Evolutionary conservation across 92 coral and sea anemone species (phyloP), one percentile per base, ranked within the genome.

Genomic region (Siderastrea siderea): DNA sequence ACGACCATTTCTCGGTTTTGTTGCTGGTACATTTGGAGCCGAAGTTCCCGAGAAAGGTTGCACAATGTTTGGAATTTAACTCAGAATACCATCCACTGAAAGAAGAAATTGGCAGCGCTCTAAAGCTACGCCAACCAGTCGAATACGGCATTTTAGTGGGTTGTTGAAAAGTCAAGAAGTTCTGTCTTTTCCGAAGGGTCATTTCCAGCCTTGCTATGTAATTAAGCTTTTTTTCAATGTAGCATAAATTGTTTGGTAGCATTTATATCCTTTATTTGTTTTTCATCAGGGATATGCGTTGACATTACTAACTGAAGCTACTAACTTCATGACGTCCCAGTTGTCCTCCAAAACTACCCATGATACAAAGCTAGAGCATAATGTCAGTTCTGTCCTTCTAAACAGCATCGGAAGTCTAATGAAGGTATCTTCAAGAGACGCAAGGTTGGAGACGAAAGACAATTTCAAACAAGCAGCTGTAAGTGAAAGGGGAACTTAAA

Each of bases 391-490:
- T 3, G 82, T 79, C 26, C 88, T 92, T 7, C 90, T 94, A 1
- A 79, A 68, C 74, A 84, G 98, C 64, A 90, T 94, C 55, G 94
- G 90, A 12, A 90, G 91, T 64, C 76, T 94, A 43, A 68, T 94
- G 26, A 74, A 74, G 43, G 75, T 90, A 16, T 91, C 92, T 2
- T 87, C 95, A 38, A 50, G 61, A 11, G 92, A 86, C 1, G 93
- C 95, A 4, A 89, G 77, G 14, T 16, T 71, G 74, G 74, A 67
- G 14, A 69, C 77, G 44, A 79, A 55, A 5, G 44, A 72, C 5
- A 68, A 3, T 9, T 3, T 1, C 12, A 16, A 48, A 71, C 75
- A 47, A 38, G 73, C 26, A 3, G 47, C 26, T 8, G 80, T 83
- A 48, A 74, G 71, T 63, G 19, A 59, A 44, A 16, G 6, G 49